These are phyloP conservation scores for Aethina tumida DNA, from an alignment of 1,140 invertebrate genomes.

Conservation along the genomic window DNA sequence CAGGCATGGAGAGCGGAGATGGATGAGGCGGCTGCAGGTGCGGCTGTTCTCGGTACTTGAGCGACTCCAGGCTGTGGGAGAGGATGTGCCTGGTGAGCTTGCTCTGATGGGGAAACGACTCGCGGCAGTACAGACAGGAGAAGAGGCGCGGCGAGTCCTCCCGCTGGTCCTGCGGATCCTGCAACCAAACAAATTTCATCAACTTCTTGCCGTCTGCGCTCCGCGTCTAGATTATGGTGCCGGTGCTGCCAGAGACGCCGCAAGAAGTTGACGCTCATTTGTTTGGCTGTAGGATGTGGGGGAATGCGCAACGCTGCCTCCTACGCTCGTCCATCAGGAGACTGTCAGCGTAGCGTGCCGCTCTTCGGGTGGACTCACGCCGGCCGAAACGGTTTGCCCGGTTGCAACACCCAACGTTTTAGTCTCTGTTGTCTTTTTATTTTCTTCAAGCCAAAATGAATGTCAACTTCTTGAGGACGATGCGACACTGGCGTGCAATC, in stretches of 20 bases:
- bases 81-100: conserved; percentile 80
- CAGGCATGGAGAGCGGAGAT: conserved; percentile 17
- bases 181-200: conserved; percentile 87
- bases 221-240: no score
- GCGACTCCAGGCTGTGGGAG: conserved; percentile 73
- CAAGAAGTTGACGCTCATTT: conserved; percentile 95
- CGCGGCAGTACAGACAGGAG: conserved; percentile 80
- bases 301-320: conserved; percentile 11
- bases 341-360: no score
- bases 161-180: conserved; percentile 67
- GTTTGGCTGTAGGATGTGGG: conserved; percentile 49
- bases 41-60: conserved; percentile 69
- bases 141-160: conserved; percentile 46
- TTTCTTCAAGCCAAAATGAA: conserved; percentile 75
- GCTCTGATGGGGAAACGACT: conserved; percentile 76
- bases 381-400: neutral
- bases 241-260: conserved; percentile 16
- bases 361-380: conserved; percentile 18
- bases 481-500: no score
- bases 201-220: conserved; percentile 61
- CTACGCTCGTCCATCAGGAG: neutral
- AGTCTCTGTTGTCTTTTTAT: conserved; percentile 4
- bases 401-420: neutral
- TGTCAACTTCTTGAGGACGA: conserved; percentile 85
- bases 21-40: conserved; percentile 34